These are phyloP conservation scores for Dilophus febrilis DNA, from an alignment of 2,888 invertebrate genomes.

Conservation along the genomic window DNA sequence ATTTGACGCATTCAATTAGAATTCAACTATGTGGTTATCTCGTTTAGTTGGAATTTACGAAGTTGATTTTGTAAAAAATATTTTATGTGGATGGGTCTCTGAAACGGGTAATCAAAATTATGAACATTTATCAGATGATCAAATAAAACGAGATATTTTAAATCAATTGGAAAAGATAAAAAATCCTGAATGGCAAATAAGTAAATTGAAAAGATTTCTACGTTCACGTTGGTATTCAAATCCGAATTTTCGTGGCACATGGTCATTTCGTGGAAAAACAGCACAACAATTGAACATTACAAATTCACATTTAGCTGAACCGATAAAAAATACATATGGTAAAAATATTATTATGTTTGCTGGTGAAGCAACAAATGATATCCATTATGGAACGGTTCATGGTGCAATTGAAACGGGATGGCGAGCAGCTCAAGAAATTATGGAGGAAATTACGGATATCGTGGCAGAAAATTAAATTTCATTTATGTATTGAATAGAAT, in stretches of 20 bases:
- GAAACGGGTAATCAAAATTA: conserved; percentile 24
- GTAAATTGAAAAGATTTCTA: conserved; percentile 12
- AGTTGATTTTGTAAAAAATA: conserved; percentile 40
- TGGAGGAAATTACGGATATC: conserved; percentile 9
- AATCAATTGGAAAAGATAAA: not conserved
- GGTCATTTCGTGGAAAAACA: conserved; percentile 40
- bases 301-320: conserved; percentile 36
- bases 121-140: too few relatives aligned
- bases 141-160: too few relatives aligned
- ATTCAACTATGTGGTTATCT: conserved; percentile 22
- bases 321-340: conserved; percentile 26
- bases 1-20: too few relatives aligned
- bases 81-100: conserved; percentile 52
- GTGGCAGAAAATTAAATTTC: too few relatives aligned
- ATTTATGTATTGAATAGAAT: too few relatives aligned
- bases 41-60: conserved; percentile 50
- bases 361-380: conserved; percentile 48
- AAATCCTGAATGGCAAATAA: not conserved
- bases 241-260: conserved; percentile 42
- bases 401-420: conserved; percentile 56
- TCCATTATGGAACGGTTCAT: conserved; percentile 48
- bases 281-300: conserved; percentile 37
- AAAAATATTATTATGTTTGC: conserved; percentile 43
- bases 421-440: conserved; percentile 48
- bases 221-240: conserved; percentile 49